phyloP scores from a whole-genome alignment of 2,888 invertebrate species.

The Tetranychus truncatus region DNA sequence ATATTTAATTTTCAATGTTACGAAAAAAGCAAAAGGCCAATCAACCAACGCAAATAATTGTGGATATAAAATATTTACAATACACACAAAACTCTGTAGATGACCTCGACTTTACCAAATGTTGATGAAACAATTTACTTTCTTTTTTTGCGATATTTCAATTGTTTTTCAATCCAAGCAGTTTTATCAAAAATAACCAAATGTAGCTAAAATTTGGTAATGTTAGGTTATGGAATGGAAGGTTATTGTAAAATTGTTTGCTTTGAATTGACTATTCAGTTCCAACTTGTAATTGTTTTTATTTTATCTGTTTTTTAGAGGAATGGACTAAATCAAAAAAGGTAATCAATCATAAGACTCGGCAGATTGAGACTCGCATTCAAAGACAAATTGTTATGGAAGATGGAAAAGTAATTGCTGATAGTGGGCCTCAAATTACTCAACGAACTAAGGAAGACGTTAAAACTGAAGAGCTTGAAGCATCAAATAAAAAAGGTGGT shows the following conservation, averaged over 20 bases:
- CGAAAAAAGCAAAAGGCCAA: neutral
- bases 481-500: neutral
- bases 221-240: too few relatives aligned
- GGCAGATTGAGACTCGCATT: slow-evolving; percentile 59
- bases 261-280: neutral
- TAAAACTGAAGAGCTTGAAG: slow-evolving; percentile 56
- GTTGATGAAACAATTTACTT: too few relatives aligned
- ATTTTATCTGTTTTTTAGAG: slow-evolving; percentile 19
- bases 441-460: slow-evolving; percentile 79
- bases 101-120: too few relatives aligned
- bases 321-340: slow-evolving; percentile 28
- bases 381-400: slow-evolving; percentile 71
- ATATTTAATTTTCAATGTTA: neutral
- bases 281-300: neutral
- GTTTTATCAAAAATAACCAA: too few relatives aligned
- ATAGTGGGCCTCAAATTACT: slow-evolving; percentile 71
- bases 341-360: slow-evolving; percentile 28
- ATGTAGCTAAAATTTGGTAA: too few relatives aligned
- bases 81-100: too few relatives aligned
- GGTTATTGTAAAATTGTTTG: too few relatives aligned
- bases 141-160: too few relatives aligned
- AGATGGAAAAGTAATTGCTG: slow-evolving; percentile 72
- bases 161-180: too few relatives aligned
- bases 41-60: neutral
- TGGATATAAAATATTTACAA: neutral